Percentiles rank a stretch among this genome's conserved stretches.
Evolutionary conservation across 1,140 invertebrate species (phyloP).

Genomic region (Pygmarrhopalites habei): DNA sequence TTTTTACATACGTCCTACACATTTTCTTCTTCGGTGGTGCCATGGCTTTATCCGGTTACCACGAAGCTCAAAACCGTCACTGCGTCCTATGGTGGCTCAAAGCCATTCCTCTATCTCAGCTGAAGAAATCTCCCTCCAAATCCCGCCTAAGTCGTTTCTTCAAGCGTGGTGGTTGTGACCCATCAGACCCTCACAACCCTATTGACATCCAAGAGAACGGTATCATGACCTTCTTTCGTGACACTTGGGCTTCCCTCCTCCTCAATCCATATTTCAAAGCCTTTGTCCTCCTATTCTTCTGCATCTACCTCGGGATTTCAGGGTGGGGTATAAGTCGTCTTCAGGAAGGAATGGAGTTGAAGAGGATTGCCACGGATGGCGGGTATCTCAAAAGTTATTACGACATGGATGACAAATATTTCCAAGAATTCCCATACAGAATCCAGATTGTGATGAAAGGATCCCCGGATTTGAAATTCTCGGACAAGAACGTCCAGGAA

Average conservation of each 20-base stretch:
- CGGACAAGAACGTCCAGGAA: constrained; percentile 65
- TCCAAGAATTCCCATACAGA: constrained; percentile 81
- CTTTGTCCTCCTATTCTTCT: constrained; percentile 55
- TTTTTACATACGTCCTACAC: constrained; percentile 87
- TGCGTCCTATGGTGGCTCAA: constrained; percentile 59
- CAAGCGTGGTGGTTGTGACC: constrained; percentile 75
- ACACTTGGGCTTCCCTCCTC: constrained; percentile 66
- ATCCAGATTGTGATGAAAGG: constrained; percentile 80
- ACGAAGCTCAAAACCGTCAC: constrained; percentile 75
- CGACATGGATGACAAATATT: constrained; percentile 79
- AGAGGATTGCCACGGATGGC: constrained; percentile 75
- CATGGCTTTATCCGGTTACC: constrained; percentile 80
- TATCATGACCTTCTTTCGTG: constrained; percentile 81
- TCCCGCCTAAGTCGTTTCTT: constrained; percentile 70
- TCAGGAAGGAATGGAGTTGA: constrained; percentile 78
- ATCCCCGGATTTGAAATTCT: constrained; percentile 75
- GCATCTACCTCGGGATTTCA: constrained; percentile 71
- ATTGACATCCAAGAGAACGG: constrained; percentile 78
- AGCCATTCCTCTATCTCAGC: no score
- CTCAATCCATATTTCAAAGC: constrained; percentile 68
- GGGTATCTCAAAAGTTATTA: constrained; percentile 86
- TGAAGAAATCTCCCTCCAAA: constrained; percentile 24
- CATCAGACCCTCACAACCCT: constrained; percentile 72
- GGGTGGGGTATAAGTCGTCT: constrained; percentile 80
- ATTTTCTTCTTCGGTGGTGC: no score